Percentiles rank a stretch among this genome's conserved stretches.
Conservation (phyloP, 1,140 invertebrate genomes). For the Aphidius ervi region DNA sequence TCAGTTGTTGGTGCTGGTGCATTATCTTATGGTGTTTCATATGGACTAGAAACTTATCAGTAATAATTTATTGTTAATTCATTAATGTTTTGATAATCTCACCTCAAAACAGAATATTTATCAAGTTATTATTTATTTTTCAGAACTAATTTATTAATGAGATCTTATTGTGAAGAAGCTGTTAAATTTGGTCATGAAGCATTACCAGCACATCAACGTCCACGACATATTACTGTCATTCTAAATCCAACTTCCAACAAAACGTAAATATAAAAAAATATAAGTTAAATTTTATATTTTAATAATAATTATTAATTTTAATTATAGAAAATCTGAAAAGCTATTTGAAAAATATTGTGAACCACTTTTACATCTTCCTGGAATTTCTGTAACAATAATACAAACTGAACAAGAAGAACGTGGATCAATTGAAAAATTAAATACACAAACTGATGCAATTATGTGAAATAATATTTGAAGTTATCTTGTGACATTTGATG, state of each 20-base stretch:
- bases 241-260: constrained; percentile 86
- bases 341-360: constrained; percentile 90
- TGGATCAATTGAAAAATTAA: constrained; percentile 55
- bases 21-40: too few relatives aligned
- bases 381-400: constrained; percentile 73
- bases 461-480: too few relatives aligned
- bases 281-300: background rate
- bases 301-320: constrained; percentile 4
- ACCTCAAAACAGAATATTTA: background rate
- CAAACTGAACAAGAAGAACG: constrained; percentile 81
- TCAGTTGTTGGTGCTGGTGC: too few relatives aligned
- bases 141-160: constrained; percentile 72
- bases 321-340: constrained; percentile 59
- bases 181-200: constrained; percentile 64
- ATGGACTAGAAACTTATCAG: constrained; percentile 62
- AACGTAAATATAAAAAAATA: constrained; percentile 48
- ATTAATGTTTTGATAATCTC: constrained; percentile 4
- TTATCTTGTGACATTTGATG: too few relatives aligned
- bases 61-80: constrained; percentile 49
- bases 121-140: constrained; percentile 36
- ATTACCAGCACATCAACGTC: constrained; percentile 58
- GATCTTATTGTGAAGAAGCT: constrained; percentile 70
- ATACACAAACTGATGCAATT: constrained; percentile 31
- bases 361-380: constrained; percentile 85
- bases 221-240: constrained; percentile 78